Conservation (phyloP, 2,797 vertebrate species). For the Tapirus indicus region DNA sequence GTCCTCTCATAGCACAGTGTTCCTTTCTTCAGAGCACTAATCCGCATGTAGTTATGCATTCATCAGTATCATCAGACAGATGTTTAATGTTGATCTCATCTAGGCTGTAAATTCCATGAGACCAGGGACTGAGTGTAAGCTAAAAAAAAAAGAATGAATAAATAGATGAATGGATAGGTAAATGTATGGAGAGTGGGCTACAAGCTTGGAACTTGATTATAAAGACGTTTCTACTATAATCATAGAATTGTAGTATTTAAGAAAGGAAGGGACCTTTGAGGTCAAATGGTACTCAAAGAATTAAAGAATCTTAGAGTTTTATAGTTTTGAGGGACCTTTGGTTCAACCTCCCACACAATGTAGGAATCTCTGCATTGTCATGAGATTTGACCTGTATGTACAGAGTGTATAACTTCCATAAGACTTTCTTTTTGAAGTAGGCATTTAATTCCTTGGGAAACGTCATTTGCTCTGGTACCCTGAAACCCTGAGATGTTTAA, state of each 20-base stretch:
- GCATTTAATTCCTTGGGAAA: conserved; percentile 46
- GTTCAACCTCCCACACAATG: not conserved
- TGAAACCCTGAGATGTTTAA: conserved; percentile 20
- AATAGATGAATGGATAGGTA: not conserved
- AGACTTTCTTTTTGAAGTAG: not conserved
- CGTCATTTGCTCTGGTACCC: not conserved
- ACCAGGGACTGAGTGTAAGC: not conserved
- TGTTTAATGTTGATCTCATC: not conserved
- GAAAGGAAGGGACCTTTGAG: not conserved
- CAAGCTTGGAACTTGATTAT: not conserved
- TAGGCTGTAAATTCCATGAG: not conserved
- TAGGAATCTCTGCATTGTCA: not conserved
- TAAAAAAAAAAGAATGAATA: not conserved
- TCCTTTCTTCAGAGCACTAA: not conserved
- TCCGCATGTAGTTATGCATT: not conserved
- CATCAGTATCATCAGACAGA: not conserved
- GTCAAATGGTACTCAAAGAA: not conserved
- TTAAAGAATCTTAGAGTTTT: not conserved
- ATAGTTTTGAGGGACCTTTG: not conserved
- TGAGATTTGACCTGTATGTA: not conserved
- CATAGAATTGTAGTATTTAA: not conserved
- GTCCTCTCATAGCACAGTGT: not conserved
- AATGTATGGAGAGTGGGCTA: not conserved
- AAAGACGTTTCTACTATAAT: conserved; percentile 36
- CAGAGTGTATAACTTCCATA: not conserved